Base-by-base conservation (phyloP, 2,797 vertebrate genomes). In the Botia almorhae region DNA sequence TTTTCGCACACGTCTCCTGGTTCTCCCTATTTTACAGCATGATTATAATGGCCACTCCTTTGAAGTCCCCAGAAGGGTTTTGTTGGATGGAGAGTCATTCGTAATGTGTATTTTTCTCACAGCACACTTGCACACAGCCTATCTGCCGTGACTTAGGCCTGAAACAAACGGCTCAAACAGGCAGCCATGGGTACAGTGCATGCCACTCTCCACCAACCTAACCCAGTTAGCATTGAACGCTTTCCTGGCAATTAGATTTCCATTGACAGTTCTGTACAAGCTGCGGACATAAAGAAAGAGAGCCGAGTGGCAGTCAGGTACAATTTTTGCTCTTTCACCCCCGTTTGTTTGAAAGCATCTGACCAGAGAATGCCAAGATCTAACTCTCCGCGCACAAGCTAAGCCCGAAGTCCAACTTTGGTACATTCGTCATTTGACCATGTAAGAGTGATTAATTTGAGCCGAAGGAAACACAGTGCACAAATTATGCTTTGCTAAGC, bases 211-310 rank as follows among this genome's bases (percentile, higher is more conserved):
- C 90, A 91, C 87, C 86, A 85, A 88, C 89, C 82, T 87, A 91
- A 92, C 84, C 81, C 71, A 87, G 88, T 92, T 91, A 85, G 86
- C 85, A 91, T 88, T 88, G 89, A 91, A 89, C 87, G 85, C 87
- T 89, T 88, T 72, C 76, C 65, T 82, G 69, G 65, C 85, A 88
- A 93, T 87, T 90, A 91, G 90, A 91, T 92, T 94, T 90, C 83
- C 89, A 89, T 86, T 80, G 88, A 93, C 85, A 79, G 65, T 87
- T 82, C 82, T 80, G 85, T 88, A 87, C 87, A 46, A 87, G 86
- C 88, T 89, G 74, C 85, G 87, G 86, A 88, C 89, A 68, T 87
- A 84, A 86, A 90, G 89, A 86, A 86, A 76, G 77, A 67, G 71
- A 82, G 74, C n/a, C 3, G 80, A 29, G 68, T 70, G 81, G 70